Evolutionary conservation across 2,797 vertebrate genomes (phyloP).

Genomic region (Trachurus trachurus): DNA sequence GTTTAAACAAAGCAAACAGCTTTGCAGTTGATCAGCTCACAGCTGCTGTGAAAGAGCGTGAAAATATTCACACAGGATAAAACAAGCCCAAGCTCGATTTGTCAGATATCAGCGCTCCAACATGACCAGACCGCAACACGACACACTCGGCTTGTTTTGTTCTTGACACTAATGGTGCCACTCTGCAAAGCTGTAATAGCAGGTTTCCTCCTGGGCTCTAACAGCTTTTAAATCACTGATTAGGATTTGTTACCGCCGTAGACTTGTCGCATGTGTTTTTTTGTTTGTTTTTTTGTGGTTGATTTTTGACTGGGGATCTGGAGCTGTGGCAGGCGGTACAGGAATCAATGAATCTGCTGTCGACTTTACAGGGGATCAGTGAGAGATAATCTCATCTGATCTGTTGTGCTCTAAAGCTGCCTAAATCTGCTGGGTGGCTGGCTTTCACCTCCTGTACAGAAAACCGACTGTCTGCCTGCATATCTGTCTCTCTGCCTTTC

Average conservation of each 20-base stretch:
- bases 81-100: constrained; percentile 36
- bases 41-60: not conserved
- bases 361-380: constrained; percentile 76
- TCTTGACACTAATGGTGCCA: not conserved
- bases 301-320: constrained; percentile 50
- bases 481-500: constrained; percentile 13
- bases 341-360: constrained; percentile 75
- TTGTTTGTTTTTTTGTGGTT: not conserved
- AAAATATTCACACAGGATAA: constrained; percentile 43
- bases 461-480: constrained; percentile 35
- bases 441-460: constrained; percentile 69
- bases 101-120: constrained; percentile 17
- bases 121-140: constrained; percentile 4
- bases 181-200: not conserved
- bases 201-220: not conserved
- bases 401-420: constrained; percentile 78
- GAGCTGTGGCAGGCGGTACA: constrained; percentile 41
- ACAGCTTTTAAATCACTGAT: not conserved
- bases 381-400: constrained; percentile 79
- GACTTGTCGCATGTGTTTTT: not conserved
- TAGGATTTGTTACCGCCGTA: not conserved
- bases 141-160: constrained; percentile 22
- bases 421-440: constrained; percentile 71
- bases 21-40: not conserved
- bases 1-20: not conserved